These are phyloP conservation scores for Mallotus villosus DNA, from an alignment of 2,797 vertebrate genomes.

Conservation along the genomic window DNA sequence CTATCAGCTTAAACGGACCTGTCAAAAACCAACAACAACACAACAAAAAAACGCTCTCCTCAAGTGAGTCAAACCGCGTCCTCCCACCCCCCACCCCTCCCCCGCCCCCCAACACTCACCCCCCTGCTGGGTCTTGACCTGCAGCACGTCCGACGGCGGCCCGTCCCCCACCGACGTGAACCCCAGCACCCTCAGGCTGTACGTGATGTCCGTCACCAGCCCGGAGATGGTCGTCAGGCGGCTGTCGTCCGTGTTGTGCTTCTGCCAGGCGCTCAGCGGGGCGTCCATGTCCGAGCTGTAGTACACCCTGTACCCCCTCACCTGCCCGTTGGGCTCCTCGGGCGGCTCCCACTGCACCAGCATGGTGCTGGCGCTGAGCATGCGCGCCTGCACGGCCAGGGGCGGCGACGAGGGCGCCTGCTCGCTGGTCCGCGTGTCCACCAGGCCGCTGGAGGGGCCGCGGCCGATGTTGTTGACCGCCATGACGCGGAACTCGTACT, in stretches of 20 bases:
- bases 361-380: conserved; percentile 92
- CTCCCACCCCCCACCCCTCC: not conserved
- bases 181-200: conserved; percentile 88
- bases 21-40: not conserved
- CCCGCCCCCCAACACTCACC: conserved; percentile 68
- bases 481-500: conserved; percentile 89
- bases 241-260: conserved; percentile 88
- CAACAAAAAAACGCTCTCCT: not conserved
- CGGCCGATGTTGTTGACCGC: conserved; percentile 95
- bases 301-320: conserved; percentile 86
- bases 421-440: conserved; percentile 90
- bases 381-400: conserved; percentile 86
- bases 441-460: conserved; percentile 81
- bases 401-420: conserved; percentile 94
- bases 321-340: conserved; percentile 91
- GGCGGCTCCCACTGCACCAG: conserved; percentile 95
- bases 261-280: conserved; percentile 86
- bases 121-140: conserved; percentile 94
- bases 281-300: conserved; percentile 80
- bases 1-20: not conserved
- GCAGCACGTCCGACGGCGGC: conserved; percentile 87
- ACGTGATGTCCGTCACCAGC: conserved; percentile 87
- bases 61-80: not conserved
- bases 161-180: conserved; percentile 94
- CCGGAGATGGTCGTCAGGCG: conserved; percentile 88